Conservation (phyloP, 2,113 vertebrate species). For the Eonycteris spelaea region DNA sequence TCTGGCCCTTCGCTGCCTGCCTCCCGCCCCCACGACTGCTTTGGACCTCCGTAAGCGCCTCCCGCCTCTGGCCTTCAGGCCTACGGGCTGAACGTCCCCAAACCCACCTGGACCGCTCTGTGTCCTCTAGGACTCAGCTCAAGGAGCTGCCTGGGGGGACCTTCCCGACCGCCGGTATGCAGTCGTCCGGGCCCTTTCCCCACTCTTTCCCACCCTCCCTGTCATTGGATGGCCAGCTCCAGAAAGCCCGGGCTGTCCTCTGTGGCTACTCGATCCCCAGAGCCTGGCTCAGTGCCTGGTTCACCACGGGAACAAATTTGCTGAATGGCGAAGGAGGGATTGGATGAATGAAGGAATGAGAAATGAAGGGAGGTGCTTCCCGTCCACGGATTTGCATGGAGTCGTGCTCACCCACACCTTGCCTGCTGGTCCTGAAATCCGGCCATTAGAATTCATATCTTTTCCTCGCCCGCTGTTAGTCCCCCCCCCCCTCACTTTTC, state of each 20-base stretch:
- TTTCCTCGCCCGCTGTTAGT: not conserved
- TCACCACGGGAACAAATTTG: rapidly evolving
- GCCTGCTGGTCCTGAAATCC: not conserved
- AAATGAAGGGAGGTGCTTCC: rapidly evolving
- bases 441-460: rapidly evolving
- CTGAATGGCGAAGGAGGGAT: not conserved
- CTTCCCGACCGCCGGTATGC: no score
- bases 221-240: not conserved
- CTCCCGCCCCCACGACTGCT: rapidly evolving
- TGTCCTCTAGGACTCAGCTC: no score
- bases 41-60: rapidly evolving
- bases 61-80: not conserved
- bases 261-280: rapidly evolving
- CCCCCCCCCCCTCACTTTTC: no score
- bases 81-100: not conserved
- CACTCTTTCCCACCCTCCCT: not conserved
- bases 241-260: rapidly evolving
- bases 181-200: not conserved
- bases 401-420: not conserved
- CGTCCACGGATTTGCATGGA: not conserved
- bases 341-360: not conserved
- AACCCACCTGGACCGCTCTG: not conserved
- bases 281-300: not conserved
- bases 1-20: no score
- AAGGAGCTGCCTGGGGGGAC: no score